A percentile compares a stretch with the other conserved stretches of the same genome.
Evolutionary conservation across 2,888 invertebrate genomes (phyloP).

Genomic region (Adelphocoris suturalis): DNA sequence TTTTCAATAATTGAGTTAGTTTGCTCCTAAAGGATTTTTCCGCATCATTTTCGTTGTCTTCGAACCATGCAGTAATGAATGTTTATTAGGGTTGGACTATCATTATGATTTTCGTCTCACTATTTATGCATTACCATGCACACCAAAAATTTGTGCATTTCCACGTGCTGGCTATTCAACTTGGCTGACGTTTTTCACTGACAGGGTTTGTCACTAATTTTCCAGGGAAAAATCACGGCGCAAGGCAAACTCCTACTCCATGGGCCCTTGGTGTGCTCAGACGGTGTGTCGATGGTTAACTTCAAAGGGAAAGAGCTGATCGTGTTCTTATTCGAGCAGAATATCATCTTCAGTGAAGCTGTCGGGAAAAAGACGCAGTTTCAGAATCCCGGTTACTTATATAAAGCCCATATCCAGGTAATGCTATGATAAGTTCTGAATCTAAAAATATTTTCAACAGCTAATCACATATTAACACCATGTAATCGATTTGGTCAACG

Average conservation of each 20-base stretch:
- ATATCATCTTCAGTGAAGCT: constrained; percentile 96
- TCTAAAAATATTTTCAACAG: background rate
- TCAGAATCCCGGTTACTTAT: constrained; percentile 95
- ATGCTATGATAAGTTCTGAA: background rate
- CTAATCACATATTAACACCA: background rate
- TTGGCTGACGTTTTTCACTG: no score
- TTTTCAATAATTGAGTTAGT: no score
- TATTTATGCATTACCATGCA: no score
- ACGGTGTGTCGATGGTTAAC: constrained; percentile 79
- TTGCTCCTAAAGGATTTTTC: no score
- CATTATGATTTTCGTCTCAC: no score
- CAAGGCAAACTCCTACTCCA: constrained; percentile 96
- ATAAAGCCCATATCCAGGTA: constrained; percentile 97
- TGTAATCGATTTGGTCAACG: no score
- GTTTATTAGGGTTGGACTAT: no score
- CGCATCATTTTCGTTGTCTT: no score
- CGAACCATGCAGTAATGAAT: no score
- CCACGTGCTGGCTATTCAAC: no score
- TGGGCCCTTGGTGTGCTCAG: constrained; percentile 87
- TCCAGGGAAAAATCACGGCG: constrained; percentile 95
- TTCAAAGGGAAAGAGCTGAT: constrained; percentile 90
- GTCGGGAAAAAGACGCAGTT: constrained; percentile 95
- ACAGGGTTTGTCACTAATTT: no score
- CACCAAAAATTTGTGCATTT: no score
- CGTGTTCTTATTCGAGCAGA: constrained; percentile 98